These are phyloP conservation scores for Stictonetta naevosa DNA, from an alignment of 2,113 vertebrate species.

Conservation along the genomic window DNA sequence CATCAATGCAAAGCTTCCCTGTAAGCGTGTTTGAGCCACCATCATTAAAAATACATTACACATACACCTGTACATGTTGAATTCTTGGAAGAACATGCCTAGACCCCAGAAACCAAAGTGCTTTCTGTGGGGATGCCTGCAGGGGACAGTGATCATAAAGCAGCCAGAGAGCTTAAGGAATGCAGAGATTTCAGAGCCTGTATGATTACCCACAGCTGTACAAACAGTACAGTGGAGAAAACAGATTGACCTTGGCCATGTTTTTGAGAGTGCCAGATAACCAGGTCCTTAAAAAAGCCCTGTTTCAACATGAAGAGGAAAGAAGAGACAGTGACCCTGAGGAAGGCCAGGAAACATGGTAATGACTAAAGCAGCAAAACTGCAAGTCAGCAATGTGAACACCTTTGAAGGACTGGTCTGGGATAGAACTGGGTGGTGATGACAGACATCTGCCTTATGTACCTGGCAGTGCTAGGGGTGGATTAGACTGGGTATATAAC, in stretches of 20 bases:
- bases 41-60: conserved; percentile 30
- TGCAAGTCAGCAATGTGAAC: neutral
- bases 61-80: conserved; percentile 46
- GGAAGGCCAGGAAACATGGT: neutral
- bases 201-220: conserved; percentile 64
- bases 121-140: neutral
- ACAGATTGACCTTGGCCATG: conserved; percentile 66
- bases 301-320: conserved; percentile 46
- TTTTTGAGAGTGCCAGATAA: conserved; percentile 67
- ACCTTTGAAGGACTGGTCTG: neutral
- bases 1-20: neutral
- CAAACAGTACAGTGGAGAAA: conserved; percentile 63
- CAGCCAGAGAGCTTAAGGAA: conserved; percentile 55
- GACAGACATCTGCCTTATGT: neutral
- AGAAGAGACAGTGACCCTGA: neutral
- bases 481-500: neutral
- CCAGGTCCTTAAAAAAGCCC: conserved; percentile 40
- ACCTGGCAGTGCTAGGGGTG: neutral
- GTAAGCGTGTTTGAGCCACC: conserved; percentile 30
- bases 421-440: neutral
- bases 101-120: conserved; percentile 36
- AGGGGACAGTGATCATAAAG: conserved; percentile 22
- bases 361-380: conserved; percentile 8
- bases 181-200: conserved; percentile 62
- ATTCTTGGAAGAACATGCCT: conserved; percentile 15